Conservation (phyloP, 2,888 invertebrate species). For the Acrocyrtus sp. region DNA sequence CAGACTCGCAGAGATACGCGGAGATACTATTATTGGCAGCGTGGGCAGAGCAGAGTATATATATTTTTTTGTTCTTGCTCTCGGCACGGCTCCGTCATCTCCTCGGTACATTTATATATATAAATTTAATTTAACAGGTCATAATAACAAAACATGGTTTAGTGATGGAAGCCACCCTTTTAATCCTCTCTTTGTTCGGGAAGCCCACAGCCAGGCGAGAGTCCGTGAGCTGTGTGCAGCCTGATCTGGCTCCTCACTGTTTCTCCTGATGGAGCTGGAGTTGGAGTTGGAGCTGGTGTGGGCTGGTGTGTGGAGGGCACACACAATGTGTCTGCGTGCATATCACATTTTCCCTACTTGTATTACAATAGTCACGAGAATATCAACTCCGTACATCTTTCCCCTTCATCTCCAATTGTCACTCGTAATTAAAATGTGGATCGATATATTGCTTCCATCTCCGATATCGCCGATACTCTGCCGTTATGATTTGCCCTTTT, state of each 20-base stretch:
- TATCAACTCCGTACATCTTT: conserved; percentile 24
- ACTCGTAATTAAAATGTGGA: conserved; percentile 63
- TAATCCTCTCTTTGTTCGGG: conserved; percentile 55
- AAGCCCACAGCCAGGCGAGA: not conserved
- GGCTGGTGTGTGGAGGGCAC: too few relatives aligned
- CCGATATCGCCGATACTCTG: conserved; percentile 59
- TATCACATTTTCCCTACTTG: not conserved
- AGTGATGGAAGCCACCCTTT: conserved; percentile 58
- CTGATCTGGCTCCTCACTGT: conserved; percentile 17
- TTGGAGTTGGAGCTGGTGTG: not conserved
- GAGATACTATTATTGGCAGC: too few relatives aligned
- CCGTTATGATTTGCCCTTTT: conserved; percentile 20
- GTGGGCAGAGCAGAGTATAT: too few relatives aligned
- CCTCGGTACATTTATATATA: too few relatives aligned
- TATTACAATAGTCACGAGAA: not conserved
- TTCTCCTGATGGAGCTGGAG: conserved; percentile 6
- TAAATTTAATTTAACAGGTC: not conserved
- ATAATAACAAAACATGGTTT: not conserved
- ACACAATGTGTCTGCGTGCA: not conserved
- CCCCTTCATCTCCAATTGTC: conserved; percentile 63
- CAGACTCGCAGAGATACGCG: too few relatives aligned
- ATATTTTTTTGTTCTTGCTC: too few relatives aligned
- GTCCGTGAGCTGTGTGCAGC: too few relatives aligned
- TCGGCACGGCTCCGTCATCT: too few relatives aligned
- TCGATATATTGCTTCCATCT: conserved; percentile 63